Evolutionary conservation across 2,888 invertebrate genomes (phyloP), one percentile per base, ranked within the genome.

Genomic region (Perizoma flavofasciatum): DNA sequence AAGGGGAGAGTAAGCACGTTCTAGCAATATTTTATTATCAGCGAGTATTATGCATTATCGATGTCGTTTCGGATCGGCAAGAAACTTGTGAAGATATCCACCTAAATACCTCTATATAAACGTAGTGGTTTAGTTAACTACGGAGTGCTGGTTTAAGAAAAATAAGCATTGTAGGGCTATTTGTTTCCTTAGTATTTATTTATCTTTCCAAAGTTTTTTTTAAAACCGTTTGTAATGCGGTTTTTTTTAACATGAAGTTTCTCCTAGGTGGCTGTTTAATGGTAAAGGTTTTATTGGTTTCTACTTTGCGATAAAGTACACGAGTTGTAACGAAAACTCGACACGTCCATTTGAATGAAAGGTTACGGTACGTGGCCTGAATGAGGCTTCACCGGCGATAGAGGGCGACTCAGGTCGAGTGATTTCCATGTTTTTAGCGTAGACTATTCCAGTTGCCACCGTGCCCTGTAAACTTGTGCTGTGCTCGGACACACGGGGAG

Each of bases 321-420:
- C 69, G 72, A 76, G 72, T 74, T 76, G 78, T 76, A 70, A 70
- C 73, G 68, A 68, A 66, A 71, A 71, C 70, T 73, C 74, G 66
- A 72, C 74, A 73, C 72, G 74, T 79, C 75, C 71, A 73, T 79
- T 79, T 79, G 78, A 79, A 79, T 79, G 78, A 78, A 75, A 77
- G 79, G 75, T 62, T 71, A 73, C 68, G 59, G 67, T 69, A 77
- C 79, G 79, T 78, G 79, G 71, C 51, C 55, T 72, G 79, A 79
- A 79, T 79, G 73, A 71, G 67, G 58, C 69, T 66, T 64, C 60
- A 53, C 47, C 44, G 52, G 46, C 54, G 62, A 55, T 59, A 44
- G 59, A 55, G 57, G 53, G 55, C 43, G 59, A 53, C 61, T 54
- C 61, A 54, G 63, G 66, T 66, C 69, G 70, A 72, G 68, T 72